These are phyloP conservation scores for Candoia aspera DNA, from an alignment of 2,113 vertebrate genomes.

Conservation along the genomic window DNA sequence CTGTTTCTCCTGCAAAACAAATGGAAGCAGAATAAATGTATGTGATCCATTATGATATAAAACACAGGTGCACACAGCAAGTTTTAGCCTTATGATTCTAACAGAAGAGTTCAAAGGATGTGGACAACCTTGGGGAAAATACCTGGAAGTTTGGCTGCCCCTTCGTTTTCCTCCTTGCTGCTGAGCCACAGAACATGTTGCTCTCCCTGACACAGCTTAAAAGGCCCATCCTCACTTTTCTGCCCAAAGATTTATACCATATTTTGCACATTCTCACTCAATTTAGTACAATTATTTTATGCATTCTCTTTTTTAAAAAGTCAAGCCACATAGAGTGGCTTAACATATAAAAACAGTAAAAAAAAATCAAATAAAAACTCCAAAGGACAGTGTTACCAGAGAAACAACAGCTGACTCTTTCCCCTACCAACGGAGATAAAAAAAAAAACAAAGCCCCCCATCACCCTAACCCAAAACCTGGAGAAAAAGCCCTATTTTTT, in stretches of 20 bases:
- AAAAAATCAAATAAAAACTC: neutral
- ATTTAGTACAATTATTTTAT: neutral
- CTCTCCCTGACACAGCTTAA: neutral
- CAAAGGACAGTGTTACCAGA: neutral
- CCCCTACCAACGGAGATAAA: neutral
- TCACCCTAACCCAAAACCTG: neutral
- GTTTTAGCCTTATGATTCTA: neutral
- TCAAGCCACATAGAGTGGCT: neutral
- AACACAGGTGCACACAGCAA: neutral
- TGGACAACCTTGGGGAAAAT: neutral
- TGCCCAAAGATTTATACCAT: neutral
- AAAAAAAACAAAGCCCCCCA: neutral
- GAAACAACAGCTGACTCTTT: neutral
- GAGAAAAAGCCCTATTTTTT: neutral
- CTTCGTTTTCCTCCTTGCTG: neutral
- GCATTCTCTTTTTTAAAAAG: neutral
- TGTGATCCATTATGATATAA: neutral
- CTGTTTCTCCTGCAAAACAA: neutral
- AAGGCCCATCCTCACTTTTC: neutral
- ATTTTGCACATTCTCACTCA: neutral
- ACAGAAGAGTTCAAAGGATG: neutral
- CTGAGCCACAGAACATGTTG: neutral
- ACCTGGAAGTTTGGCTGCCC: neutral
- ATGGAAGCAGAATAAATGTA: neutral
- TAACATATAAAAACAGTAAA: neutral